These are phyloP conservation scores for Rhodinocichla rosea DNA, from an alignment of 2,113 vertebrate genomes.

Conservation along the genomic window DNA sequence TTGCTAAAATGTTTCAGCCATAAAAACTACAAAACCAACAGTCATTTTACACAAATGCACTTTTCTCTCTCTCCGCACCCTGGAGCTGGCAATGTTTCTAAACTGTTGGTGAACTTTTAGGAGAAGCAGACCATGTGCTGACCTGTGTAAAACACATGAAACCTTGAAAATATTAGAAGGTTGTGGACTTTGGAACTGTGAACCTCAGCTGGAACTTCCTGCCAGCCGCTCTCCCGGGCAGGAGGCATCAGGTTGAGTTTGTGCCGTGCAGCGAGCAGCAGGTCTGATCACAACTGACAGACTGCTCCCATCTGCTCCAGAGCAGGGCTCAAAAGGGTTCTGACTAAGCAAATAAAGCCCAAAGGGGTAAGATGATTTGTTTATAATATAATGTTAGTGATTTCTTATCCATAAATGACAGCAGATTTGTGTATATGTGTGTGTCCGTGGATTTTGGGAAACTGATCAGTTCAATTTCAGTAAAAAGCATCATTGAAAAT, in stretches of 20 bases:
- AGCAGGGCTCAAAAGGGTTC: slow-evolving; percentile 18
- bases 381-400: slow-evolving; percentile 19
- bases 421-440: neutral
- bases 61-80: neutral
- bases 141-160: slow-evolving; percentile 32
- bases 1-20: neutral
- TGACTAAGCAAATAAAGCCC: slow-evolving; percentile 34
- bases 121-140: slow-evolving; percentile 16
- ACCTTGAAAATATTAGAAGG: slow-evolving; percentile 63
- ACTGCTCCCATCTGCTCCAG: slow-evolving; percentile 60
- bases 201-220: slow-evolving; percentile 70
- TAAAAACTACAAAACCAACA: neutral
- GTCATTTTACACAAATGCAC: neutral
- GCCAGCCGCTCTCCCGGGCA: neutral
- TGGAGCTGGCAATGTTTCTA: neutral
- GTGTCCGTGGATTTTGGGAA: neutral
- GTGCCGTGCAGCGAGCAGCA: slow-evolving; percentile 4
- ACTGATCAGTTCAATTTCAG: neutral
- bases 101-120: slow-evolving; percentile 13
- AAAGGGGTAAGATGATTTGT: slow-evolving; percentile 1
- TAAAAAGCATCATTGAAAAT: neutral
- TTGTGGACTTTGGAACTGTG: slow-evolving; percentile 50
- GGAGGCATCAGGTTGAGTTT: slow-evolving; percentile 62
- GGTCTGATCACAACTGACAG: slow-evolving; percentile 74
- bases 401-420: slow-evolving; percentile 52